Conservation (phyloP, 2,113 vertebrate genomes). For the Corvus cornix region DNA sequence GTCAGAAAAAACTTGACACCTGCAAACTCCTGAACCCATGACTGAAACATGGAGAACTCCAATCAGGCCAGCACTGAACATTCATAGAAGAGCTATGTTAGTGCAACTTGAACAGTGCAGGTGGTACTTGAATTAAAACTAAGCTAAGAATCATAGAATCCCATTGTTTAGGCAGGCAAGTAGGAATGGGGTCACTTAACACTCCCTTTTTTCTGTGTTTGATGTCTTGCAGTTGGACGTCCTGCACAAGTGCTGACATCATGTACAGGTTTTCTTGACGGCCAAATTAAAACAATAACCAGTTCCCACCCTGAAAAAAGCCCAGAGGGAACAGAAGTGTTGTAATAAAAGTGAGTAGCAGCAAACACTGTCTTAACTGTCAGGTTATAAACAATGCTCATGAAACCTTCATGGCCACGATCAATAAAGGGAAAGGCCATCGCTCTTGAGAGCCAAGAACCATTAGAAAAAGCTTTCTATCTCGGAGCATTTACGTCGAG, state of each 20-base stretch:
- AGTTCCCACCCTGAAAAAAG: neutral
- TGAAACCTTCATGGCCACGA: conserved; percentile 15
- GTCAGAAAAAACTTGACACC: neutral
- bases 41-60: neutral
- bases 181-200: neutral
- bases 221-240: neutral
- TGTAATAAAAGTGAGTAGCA: conserved; percentile 16
- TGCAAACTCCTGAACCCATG: neutral
- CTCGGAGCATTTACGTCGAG: neutral
- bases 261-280: neutral
- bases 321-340: neutral
- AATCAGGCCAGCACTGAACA: neutral
- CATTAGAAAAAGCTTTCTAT: conserved; percentile 8
- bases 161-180: neutral
- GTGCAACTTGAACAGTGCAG: neutral
- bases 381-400: conserved; percentile 39
- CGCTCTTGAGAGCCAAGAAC: neutral
- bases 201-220: neutral
- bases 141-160: neutral
- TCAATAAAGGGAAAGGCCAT: conserved; percentile 41
- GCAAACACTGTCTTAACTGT: neutral
- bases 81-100: neutral
- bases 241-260: neutral
- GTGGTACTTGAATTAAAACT: neutral
- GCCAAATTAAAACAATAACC: neutral